A percentile compares a stretch with the other conserved stretches of the same genome.
Conservation (phyloP, 1,140 invertebrate species). For the Sarcophaga peregrina region DNA sequence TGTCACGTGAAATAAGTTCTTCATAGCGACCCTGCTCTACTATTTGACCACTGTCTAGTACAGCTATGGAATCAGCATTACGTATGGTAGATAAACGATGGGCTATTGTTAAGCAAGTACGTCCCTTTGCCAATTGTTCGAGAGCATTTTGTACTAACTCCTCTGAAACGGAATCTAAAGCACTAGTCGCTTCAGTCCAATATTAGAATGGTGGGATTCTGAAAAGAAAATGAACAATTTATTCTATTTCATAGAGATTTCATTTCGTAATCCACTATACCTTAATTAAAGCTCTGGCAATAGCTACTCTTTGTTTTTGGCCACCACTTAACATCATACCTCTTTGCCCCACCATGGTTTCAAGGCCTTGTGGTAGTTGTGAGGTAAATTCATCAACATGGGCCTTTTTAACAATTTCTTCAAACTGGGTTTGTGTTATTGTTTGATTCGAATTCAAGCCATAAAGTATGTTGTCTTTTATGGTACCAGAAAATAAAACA, state of each 20-base stretch:
- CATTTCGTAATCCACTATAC: constrained; percentile 62
- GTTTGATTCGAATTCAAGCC: constrained; percentile 71
- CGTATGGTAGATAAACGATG: constrained; percentile 93
- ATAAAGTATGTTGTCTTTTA: constrained; percentile 87
- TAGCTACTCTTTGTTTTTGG: constrained; percentile 89
- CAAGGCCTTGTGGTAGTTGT: constrained; percentile 77
- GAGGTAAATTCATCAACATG: constrained; percentile 86
- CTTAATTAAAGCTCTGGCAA: constrained; percentile 89
- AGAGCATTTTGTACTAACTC: constrained; percentile 87
- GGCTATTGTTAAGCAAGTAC: constrained; percentile 92
- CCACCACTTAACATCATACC: constrained; percentile 86
- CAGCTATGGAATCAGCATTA: constrained; percentile 90
- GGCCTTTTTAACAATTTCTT: constrained; percentile 75
- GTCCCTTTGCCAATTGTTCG: constrained; percentile 82
- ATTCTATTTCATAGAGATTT: constrained; percentile 42
- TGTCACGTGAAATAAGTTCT: constrained; percentile 71
- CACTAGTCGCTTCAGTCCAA: constrained; percentile 92
- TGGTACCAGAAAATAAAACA: constrained; percentile 82
- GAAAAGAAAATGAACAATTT: constrained; percentile 61
- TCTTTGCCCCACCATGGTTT: constrained; percentile 84
- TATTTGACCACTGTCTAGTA: constrained; percentile 84
- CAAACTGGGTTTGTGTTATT: constrained; percentile 70
- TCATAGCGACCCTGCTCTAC: constrained; percentile 86
- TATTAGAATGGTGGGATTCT: constrained; percentile 86
- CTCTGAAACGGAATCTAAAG: constrained; percentile 91